A percentile compares a stretch with the other conserved stretches of the same genome.
These are phyloP conservation scores for Solenodon paradoxus DNA, from an alignment of 2,113 vertebrate genomes.

Conservation along the genomic window DNA sequence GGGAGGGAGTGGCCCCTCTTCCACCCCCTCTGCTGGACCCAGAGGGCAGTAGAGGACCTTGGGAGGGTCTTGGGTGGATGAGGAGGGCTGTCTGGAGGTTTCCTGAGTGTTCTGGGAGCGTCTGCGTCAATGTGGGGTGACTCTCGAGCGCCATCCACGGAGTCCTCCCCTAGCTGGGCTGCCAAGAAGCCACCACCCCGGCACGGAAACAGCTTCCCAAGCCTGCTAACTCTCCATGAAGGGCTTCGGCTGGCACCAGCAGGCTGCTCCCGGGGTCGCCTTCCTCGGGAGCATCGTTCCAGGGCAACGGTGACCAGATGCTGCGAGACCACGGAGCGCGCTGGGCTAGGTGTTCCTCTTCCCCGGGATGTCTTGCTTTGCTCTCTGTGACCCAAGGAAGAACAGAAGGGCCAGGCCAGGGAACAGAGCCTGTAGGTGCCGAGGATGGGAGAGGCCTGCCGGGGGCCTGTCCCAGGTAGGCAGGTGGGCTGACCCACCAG, in stretches of 20 bases:
- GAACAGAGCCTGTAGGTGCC: neutral
- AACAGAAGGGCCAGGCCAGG: neutral
- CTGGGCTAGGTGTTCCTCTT: slow-evolving; percentile 29
- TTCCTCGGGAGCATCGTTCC: neutral
- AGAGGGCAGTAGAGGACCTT: slow-evolving; percentile 35
- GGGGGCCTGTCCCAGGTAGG: neutral
- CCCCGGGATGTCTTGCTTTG: neutral
- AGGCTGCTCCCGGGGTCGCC: neutral
- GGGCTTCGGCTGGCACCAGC: neutral
- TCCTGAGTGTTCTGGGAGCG: slow-evolving; percentile 77
- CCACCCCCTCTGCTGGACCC: slow-evolving; percentile 11
- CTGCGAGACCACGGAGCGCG: neutral
- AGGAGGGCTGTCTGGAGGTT: slow-evolving; percentile 63
- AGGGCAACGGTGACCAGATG: neutral
- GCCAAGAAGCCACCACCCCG: neutral
- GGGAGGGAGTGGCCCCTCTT: slow-evolving; percentile 28
- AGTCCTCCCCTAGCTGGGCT: slow-evolving; percentile 44
- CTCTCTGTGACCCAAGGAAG: slow-evolving; percentile 27
- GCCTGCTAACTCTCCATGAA: slow-evolving; percentile 4
- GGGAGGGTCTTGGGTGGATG: slow-evolving; percentile 41
- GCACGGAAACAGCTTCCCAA: neutral
- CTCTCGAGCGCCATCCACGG: neutral
- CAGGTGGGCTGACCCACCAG: neutral
- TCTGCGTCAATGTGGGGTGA: slow-evolving; percentile 34
- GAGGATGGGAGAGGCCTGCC: neutral